Conservation (phyloP, 2,113 vertebrate genomes). For the Turnix velox region DNA sequence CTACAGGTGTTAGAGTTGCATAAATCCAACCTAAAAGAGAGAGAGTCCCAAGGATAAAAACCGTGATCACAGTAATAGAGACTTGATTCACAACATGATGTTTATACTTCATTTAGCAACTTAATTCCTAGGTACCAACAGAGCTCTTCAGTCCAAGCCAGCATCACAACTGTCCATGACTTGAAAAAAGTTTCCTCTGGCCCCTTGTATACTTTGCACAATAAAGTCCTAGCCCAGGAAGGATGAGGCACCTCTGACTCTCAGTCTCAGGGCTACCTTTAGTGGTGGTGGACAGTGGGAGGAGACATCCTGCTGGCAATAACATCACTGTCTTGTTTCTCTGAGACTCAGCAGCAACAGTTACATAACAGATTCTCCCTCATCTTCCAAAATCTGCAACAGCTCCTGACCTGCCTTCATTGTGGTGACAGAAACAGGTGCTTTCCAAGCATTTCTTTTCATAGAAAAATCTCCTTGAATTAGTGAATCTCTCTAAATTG, state of each 20-base stretch:
- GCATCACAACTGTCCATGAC: background rate
- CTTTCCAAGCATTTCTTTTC: background rate
- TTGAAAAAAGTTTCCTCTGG: background rate
- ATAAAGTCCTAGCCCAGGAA: background rate
- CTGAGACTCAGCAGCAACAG: background rate
- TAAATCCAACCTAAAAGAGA: slow-evolving; percentile 91
- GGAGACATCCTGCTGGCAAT: background rate
- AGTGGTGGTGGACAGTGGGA: background rate
- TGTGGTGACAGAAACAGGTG: background rate
- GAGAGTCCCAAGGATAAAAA: background rate
- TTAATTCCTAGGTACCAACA: background rate
- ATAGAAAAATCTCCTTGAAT: background rate
- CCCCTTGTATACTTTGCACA: background rate
- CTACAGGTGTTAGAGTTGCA: slow-evolving; percentile 93
- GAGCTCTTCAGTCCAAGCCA: background rate
- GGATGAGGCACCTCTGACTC: background rate
- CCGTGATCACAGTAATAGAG: background rate
- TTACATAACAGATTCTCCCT: background rate
- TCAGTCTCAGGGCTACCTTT: background rate
- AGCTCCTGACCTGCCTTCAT: background rate
- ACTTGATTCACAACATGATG: background rate
- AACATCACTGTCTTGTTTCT: background rate
- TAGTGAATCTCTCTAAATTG: background rate
- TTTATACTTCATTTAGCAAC: background rate
- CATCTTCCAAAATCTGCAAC: background rate